Evolutionary conservation across 2,113 vertebrate genomes (phyloP), one percentile per base, ranked within the genome.

Genomic region (Zosterops pallidus): DNA sequence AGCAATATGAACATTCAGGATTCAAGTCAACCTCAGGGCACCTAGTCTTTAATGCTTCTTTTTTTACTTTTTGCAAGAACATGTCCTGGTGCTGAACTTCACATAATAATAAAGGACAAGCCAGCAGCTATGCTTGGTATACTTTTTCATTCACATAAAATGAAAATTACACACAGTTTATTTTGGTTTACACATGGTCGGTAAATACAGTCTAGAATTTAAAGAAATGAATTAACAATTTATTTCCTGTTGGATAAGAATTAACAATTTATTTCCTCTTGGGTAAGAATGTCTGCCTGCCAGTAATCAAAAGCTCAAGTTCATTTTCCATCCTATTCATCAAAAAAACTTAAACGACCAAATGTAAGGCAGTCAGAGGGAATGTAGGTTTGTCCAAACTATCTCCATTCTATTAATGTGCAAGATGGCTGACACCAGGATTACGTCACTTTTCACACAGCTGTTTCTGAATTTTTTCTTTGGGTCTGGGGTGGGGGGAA

Each of bases 11-110:
- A 68, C 59, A 85, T 69, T 42, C 39, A 82, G 44, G 29, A 69
- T 93, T 20, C 60, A 86, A 96, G 78, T 90, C 67, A 84, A 93
- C 37, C 44, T 82, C 26, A 94, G 82, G 70, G 76, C 60, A 93
- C 92, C 50, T 93, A 85, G 64, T 23, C 14, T 93, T 92, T 94
- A 88, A 65, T 87, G 29, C 1, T 22, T 82, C 72, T 74, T 76
- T 86, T 83, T 81, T 28, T 6, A 14, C 9, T 57, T 96, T 89
- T 92, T 85, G 31, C 37, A 94, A 90, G 67, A 85, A 64, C 28
- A 28, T 14, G 19, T 72, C 13, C 59, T 77, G 23, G 12, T 85
- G n/a, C 21, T 64, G 92, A 83, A 89, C 17, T 64, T 67, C 76
- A 44, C 14, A 59, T 41, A 94, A 18, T 28, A 55, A 15, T 69